Evolutionary conservation across 2,797 vertebrate species (phyloP), one percentile per base, ranked within the genome.

Genomic region (Anableps anableps): DNA sequence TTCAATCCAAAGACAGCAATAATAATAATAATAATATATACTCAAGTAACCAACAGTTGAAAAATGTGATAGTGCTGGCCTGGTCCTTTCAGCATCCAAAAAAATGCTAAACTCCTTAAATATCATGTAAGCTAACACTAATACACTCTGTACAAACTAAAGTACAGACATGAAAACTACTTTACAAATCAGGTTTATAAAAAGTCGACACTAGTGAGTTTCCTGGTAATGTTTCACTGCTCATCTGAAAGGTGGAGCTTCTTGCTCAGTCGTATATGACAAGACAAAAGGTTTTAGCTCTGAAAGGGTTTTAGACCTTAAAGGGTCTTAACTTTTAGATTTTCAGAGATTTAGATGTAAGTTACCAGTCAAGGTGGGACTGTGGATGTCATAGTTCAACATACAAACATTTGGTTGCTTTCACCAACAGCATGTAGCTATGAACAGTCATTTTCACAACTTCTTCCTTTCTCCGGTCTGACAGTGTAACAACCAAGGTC

Each of bases 21-120:
- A 8, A 43, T 70, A 70, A 45, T 70, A 70, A 45, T 1, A 55
- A 60, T 29, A 60, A 53, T 77, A 53, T 14, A 8, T 72, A 48
- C 83, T 74, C 58, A 43, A 79, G 77, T 89, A 75, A 90, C 74
- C 53, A 85, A 66, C 36, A 38, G 51, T 0, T 26, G 34, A 91
- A 84, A 87, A 88, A 91, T 91, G 83, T 82, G 58, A 86, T 72
- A 45, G n/a, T 68, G 88, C 90, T 79, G 80, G 89, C 55, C 77
- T 29, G 36, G 8, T 83, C 66, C 51, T 77, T 70, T 58, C 64
- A 72, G 76, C 77, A 38, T 4, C 41, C 51, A 26, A 66, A 68
- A 80, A 77, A 36, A n/a, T 17, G 23, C 16, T 2, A 34, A 79
- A 21, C 58, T 66, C 50, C 31, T 16, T 21, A 23, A 29, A 62